Conservation (phyloP, 2,888 invertebrate species). For the Dastarcus helophoroides region DNA sequence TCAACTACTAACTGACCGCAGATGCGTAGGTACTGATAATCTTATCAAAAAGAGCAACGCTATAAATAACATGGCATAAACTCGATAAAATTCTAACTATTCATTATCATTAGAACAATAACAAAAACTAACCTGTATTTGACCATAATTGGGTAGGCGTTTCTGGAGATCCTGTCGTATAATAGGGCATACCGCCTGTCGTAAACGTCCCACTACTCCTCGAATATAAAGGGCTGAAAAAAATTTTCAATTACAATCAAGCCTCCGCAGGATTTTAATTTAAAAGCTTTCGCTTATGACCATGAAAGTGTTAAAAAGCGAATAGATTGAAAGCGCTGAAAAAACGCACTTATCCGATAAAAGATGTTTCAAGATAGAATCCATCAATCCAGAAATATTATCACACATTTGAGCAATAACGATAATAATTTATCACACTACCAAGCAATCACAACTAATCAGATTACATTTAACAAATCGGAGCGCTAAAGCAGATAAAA, state of each 20-base stretch:
- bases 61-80: too few species aligned
- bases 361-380: slow-evolving; percentile 19
- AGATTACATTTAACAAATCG: slow-evolving; percentile 5
- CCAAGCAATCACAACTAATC: slow-evolving; percentile 6
- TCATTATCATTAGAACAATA: too few species aligned
- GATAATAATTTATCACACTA: slow-evolving; percentile 3
- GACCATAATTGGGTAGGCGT: slow-evolving; percentile 29
- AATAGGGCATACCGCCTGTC: slow-evolving; percentile 25
- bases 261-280: not conserved
- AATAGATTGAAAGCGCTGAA: slow-evolving; percentile 8
- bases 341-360: slow-evolving; percentile 20
- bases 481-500: slow-evolving; percentile 11
- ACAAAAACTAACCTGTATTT: slow-evolving; percentile 31
- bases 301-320: not conserved
- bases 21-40: too few species aligned
- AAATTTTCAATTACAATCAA: too few species aligned
- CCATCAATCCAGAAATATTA: slow-evolving; percentile 11
- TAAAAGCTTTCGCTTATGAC: slow-evolving; percentile 7
- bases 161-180: slow-evolving; percentile 30
- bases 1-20: too few species aligned
- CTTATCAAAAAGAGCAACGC: too few species aligned
- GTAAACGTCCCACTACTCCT: slow-evolving; percentile 23
- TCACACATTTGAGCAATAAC: slow-evolving; percentile 5
- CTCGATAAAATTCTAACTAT: too few species aligned
- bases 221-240: slow-evolving; percentile 29